These are phyloP conservation scores for Craseonycteris thonglongyai DNA, from an alignment of 2,113 vertebrate species.

Conservation along the genomic window DNA sequence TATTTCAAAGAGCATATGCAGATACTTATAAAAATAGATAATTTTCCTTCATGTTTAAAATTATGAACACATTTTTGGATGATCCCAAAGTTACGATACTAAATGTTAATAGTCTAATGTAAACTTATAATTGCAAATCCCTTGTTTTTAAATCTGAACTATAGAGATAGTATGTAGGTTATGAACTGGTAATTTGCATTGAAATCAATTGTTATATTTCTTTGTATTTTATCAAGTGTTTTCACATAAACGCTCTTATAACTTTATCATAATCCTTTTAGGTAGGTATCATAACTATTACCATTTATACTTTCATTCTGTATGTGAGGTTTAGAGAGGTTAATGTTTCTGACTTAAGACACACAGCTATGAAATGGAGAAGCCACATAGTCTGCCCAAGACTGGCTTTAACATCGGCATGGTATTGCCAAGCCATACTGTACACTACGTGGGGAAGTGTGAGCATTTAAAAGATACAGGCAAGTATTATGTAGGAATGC, in stretches of 20 bases:
- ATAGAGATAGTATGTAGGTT: background rate
- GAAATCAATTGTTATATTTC: background rate
- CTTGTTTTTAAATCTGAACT: conserved; percentile 8
- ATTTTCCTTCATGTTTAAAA: conserved; percentile 12
- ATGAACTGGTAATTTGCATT: background rate
- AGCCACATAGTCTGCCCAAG: background rate
- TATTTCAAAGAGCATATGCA: background rate
- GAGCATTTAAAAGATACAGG: background rate
- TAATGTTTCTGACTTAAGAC: background rate
- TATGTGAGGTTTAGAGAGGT: background rate
- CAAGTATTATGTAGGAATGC: background rate
- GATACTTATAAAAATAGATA: background rate
- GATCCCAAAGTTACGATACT: background rate
- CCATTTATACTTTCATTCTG: background rate
- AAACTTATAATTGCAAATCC: background rate
- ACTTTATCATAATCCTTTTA: background rate
- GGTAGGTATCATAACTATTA: background rate
- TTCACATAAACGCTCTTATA: background rate
- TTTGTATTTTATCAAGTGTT: background rate
- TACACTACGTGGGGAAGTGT: background rate
- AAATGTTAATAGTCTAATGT: background rate
- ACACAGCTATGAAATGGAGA: background rate
- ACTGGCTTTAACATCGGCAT: background rate
- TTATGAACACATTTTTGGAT: background rate
- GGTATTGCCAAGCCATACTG: background rate